Evolutionary conservation across 92 coral and sea anemone species (phyloP), one percentile per base, ranked within the genome.

Genomic region (Palythoa grandiflora): DNA sequence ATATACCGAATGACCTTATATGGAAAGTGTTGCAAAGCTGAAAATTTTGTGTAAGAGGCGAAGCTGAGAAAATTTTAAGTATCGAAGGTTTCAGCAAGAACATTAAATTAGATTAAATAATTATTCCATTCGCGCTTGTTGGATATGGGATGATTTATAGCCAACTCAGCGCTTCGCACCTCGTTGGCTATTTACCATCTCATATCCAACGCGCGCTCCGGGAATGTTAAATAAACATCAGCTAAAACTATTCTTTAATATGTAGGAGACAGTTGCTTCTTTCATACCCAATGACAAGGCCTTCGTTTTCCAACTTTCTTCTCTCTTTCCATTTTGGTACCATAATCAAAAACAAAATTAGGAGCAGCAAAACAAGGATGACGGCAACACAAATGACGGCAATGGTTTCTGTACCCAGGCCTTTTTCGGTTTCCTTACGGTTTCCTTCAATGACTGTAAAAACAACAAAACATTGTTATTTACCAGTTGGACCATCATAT

Each of bases 291-390:
- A 36, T 54, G 6, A 77, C 13, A 55, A 77, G 66, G 35, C 68
- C 83, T 28, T 77, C 83, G 13, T 77, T 36, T 20, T 38, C 35
- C 9, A 77, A 36, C 40, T 77, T 53, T 35, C 66, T 77, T 54
- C 1, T 77, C 21, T 77, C 68, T 77, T 13, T 77, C 47, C 83
- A 77, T 77, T 36, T 77, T 54, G 83, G 83, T 13, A 77, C 83
- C 65, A 53, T 9, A 37, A 77, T 36, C 12, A 55, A 9, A 47
- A 77, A 19, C 17, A 36, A 35, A 3, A 77, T 15, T 48, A 53
- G 14, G 15, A 37, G 2, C 21, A 77, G 47, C 28, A 77, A 1
- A 38, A 77, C 1, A 21, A 77, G 9, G 17, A 75, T 19, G 6
- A 54, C 9, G 13, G 66, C 83, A 51, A 77, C 68, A 15, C 68